A percentile compares a stretch with the other conserved stretches of the same genome.
Conservation (phyloP, 2,888 invertebrate species). For the Tetragonula carbonaria region DNA sequence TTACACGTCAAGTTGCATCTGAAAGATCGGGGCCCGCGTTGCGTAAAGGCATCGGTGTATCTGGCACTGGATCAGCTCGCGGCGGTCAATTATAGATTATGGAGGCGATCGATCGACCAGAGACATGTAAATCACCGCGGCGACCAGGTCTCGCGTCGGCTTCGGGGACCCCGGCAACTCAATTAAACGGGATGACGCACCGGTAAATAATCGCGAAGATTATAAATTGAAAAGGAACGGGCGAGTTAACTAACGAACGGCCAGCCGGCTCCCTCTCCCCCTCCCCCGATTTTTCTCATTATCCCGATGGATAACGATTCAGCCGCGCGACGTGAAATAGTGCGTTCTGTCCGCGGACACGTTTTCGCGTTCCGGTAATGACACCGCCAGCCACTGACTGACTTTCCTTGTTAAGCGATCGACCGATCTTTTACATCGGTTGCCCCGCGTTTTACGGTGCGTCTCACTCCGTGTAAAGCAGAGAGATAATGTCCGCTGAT, state of each 20-base stretch:
- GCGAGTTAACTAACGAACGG: constrained; percentile 52
- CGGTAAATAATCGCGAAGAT: constrained; percentile 68
- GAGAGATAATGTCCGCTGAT: background rate
- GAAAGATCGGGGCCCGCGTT: constrained; percentile 28
- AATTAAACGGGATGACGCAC: constrained; percentile 67
- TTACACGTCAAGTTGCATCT: background rate
- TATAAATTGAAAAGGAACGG: constrained; percentile 68
- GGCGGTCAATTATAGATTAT: constrained; percentile 70
- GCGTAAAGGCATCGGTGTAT: constrained; percentile 31
- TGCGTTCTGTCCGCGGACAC: constrained; percentile 40
- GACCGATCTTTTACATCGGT: constrained; percentile 30
- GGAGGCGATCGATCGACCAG: constrained; percentile 62
- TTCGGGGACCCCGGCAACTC: constrained; percentile 53
- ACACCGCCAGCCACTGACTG: constrained; percentile 36
- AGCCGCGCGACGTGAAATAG: constrained; percentile 57
- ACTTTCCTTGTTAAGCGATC: constrained; percentile 45
- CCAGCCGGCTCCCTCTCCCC: background rate
- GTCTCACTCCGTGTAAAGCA: background rate
- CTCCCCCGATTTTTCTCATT: constrained; percentile 58
- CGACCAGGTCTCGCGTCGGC: constrained; percentile 39
- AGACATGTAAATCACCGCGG: constrained; percentile 66
- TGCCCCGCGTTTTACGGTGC: constrained; percentile 11
- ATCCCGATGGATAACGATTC: constrained; percentile 52
- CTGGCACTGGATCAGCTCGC: constrained; percentile 61
- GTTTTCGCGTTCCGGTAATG: constrained; percentile 51